Conservation (phyloP, 2,113 vertebrate genomes). For the Todiramphus chloris region DNA sequence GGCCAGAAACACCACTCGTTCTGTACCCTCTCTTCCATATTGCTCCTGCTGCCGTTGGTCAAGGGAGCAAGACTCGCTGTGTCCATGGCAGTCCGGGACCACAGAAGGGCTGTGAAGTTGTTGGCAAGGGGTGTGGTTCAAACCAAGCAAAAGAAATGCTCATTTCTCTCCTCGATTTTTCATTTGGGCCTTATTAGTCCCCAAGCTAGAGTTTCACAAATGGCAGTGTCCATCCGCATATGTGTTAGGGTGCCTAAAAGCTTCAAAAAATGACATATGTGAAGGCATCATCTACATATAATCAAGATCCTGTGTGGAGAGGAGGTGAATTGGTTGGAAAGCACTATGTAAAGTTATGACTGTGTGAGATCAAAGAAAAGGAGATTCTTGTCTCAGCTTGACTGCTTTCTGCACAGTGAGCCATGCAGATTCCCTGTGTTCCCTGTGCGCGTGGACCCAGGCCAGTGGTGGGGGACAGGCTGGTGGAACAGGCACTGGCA, state of each 20-base stretch:
- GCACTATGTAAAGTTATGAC: not conserved
- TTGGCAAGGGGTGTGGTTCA: not conserved
- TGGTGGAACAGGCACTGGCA: accelerated
- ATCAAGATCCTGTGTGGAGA: not conserved
- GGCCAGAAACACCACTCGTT: not conserved
- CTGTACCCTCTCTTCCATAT: not conserved
- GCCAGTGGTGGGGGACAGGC: accelerated
- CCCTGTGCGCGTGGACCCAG: accelerated
- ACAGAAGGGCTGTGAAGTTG: not conserved
- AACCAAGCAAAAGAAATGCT: not conserved
- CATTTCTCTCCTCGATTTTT: not conserved
- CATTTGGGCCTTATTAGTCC: not conserved
- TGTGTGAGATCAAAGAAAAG: not conserved
- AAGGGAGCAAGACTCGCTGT: accelerated
- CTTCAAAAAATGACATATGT: not conserved
- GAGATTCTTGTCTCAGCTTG: not conserved
- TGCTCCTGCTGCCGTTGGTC: not conserved
- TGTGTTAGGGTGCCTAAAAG: not conserved
- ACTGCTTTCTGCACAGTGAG: not conserved
- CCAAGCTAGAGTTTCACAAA: not conserved
- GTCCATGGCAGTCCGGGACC: not conserved
- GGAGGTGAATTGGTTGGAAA: not conserved
- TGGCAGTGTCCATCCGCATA: not conserved
- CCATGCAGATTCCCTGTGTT: not conserved
- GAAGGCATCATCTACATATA: not conserved